Evolutionary conservation across 2,113 vertebrate species (phyloP).

Genomic region (Pterocles gutturalis): DNA sequence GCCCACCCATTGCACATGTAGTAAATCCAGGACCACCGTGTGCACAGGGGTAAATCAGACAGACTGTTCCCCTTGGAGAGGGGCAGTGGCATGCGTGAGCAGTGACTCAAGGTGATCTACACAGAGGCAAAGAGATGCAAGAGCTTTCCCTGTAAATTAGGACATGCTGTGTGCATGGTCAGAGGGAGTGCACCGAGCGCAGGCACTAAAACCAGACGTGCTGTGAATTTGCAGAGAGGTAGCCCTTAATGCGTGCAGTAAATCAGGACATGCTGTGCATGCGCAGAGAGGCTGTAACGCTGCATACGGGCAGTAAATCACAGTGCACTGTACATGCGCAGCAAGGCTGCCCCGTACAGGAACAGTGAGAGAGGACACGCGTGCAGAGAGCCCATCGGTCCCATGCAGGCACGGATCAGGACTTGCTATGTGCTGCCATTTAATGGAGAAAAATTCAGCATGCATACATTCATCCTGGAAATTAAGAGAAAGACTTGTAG

Average conservation of each 20-base stretch:
- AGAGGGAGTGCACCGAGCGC: not conserved
- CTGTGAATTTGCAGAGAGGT: not conserved
- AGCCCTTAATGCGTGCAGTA: not conserved
- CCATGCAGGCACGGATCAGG: not conserved
- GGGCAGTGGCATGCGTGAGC: not conserved
- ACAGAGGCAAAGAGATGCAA: not conserved
- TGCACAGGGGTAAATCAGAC: not conserved
- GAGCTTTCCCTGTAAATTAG: not conserved
- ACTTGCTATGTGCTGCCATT: not conserved
- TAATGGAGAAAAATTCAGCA: not conserved
- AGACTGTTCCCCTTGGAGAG: not conserved
- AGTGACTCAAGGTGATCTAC: not conserved
- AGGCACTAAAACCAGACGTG: not conserved
- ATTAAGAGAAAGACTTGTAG: not conserved
- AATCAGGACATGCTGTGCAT: not conserved
- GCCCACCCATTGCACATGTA: rapidly evolving
- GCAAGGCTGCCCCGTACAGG: not conserved
- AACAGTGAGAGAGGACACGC: not conserved
- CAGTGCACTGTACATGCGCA: rapidly evolving
- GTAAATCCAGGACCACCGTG: not conserved
- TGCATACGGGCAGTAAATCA: not conserved
- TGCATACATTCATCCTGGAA: not conserved
- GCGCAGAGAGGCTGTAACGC: not conserved
- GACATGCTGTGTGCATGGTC: rapidly evolving
- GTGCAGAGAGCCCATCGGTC: not conserved